Base-by-base conservation (phyloP, 2,113 vertebrate genomes). In the Herpetotheres cachinnans region DNA sequence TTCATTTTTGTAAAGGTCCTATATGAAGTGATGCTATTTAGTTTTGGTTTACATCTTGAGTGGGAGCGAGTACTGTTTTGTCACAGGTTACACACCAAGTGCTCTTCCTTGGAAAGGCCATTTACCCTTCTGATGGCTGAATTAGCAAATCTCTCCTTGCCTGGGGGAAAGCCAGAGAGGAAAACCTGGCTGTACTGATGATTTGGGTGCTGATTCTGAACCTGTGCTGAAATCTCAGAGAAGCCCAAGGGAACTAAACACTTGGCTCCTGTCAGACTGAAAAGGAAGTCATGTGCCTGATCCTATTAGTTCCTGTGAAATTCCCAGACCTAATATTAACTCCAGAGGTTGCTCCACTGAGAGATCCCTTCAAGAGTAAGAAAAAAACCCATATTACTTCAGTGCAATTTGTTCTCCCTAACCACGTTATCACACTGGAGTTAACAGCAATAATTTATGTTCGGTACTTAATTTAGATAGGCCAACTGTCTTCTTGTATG, bases 221-320 rank as follows among this genome's bases (percentile, higher is more conserved):
- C 26, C 89, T 1, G 1, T 61, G 67, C 83, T 89, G 69, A 88
- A 66, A 74, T 52, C 61, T 86, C 61, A 10, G 78, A 50, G 56
- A 89, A 89, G 30, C 81, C 49, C 86, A 76, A 46, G 52, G 58
- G 89, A 94, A 91, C 89, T 79, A 91, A 96, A 87, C 74, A 32
- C 84, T 62, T 79, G 73, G 82, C 47, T 96, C 58, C 66, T 34
- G 55, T 46, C 62, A 80, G 58, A 56, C 74, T 82, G 56, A 69
- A 86, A 86, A 89, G 56, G 81, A 96, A 93, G 40, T 94, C 91
- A 90, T 10, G 61, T 93, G 87, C 90, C 77, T 93, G 91, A 95
- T 93, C 78, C 78, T 97, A 56, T 88, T 80, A 96, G 78, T 82
- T 95, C 87, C 44, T 89, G 40, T 79, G 86, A 96, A 91, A 94